Percentiles rank a stretch among this genome's conserved stretches.
Evolutionary conservation across 2,888 invertebrate species (phyloP).

Genomic region (Clusia tigrina): DNA sequence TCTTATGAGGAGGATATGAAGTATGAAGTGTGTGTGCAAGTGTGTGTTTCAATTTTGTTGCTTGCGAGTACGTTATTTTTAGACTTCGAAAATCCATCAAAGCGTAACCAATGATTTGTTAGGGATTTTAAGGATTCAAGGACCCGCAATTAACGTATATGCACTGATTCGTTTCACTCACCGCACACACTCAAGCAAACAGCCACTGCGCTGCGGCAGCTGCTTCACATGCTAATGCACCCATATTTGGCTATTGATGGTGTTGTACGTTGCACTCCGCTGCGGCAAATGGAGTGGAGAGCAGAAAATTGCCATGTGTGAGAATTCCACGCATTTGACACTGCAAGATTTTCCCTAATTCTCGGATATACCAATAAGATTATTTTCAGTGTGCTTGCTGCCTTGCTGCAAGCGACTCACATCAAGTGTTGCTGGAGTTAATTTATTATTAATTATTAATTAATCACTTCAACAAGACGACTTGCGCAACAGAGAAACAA

Average conservation of each 20-base stretch:
- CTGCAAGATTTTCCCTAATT: too few species aligned
- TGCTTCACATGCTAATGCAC: constrained; percentile 3
- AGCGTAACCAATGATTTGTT: constrained; percentile 24
- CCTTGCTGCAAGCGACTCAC: not conserved
- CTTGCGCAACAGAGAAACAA: not conserved
- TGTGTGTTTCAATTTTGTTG: not conserved
- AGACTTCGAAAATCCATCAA: not conserved
- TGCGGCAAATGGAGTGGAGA: too few species aligned
- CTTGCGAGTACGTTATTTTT: not conserved
- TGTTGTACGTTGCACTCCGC: too few species aligned
- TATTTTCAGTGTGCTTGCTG: too few species aligned
- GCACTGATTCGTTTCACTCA: constrained; percentile 18
- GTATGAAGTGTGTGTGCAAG: not conserved
- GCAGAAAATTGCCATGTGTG: not conserved
- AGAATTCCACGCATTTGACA: not conserved
- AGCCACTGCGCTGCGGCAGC: constrained; percentile 2
- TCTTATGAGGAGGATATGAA: not conserved
- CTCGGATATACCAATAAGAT: too few species aligned
- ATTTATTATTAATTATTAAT: constrained; percentile 29
- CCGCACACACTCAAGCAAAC: not conserved
- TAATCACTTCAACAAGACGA: constrained; percentile 25
- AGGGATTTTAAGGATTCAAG: constrained; percentile 16
- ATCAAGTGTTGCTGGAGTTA: not conserved
- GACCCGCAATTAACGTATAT: constrained; percentile 19
- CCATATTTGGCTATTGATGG: too few species aligned